phyloP scores from a whole-genome alignment of 2,888 invertebrate species.

The Resseliella maxima region DNA sequence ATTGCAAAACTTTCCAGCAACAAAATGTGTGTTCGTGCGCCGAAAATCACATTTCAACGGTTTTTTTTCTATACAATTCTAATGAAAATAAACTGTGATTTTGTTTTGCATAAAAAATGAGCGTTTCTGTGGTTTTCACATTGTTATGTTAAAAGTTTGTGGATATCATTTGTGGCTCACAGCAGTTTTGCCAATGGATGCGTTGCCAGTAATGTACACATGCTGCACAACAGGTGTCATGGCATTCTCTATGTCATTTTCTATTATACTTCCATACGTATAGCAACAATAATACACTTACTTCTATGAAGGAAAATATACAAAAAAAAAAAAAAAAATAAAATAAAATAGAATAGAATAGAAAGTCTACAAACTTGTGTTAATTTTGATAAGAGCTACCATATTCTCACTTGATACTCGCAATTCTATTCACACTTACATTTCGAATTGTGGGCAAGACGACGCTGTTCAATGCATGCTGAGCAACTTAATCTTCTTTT shows the following conservation, averaged over 20 bases:
- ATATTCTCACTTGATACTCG: neutral
- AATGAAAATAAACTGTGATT: constrained; percentile 12
- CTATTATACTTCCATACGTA: neutral
- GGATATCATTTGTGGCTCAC: constrained; percentile 6
- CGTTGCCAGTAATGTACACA: neutral
- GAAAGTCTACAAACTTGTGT: neutral
- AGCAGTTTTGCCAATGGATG: neutral
- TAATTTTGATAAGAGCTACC: neutral
- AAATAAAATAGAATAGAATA: too few relatives aligned
- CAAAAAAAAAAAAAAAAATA: too few relatives aligned
- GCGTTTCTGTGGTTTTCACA: neutral
- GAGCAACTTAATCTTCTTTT: neutral
- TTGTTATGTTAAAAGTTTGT: neutral
- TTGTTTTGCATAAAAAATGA: constrained; percentile 28
- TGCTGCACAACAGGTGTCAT: constrained; percentile 1
- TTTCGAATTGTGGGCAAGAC: neutral
- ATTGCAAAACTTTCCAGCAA: neutral
- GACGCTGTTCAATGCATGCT: neutral
- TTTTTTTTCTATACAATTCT: neutral
- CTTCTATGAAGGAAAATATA: too few relatives aligned
- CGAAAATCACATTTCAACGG: neutral
- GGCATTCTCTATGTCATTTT: neutral
- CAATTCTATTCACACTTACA: neutral
- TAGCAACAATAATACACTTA: neutral
- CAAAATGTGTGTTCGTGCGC: neutral